These are phyloP conservation scores for Apodemia duryi DNA, from an alignment of 2,888 invertebrate species.

Conservation along the genomic window DNA sequence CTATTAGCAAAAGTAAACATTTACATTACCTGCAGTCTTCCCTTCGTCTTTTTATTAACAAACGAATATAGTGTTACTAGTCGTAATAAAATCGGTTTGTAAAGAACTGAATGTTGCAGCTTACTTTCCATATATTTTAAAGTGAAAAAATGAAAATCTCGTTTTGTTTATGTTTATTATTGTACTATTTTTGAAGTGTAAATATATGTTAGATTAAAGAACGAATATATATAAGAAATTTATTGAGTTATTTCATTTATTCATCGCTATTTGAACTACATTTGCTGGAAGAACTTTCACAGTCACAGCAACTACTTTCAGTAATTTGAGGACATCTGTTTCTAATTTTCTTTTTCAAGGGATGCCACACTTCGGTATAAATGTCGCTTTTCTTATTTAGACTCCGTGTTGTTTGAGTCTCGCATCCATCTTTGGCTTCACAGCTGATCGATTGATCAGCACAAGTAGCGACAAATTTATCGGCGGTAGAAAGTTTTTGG, in stretches of 20 bases:
- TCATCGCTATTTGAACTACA: slow-evolving; percentile 27
- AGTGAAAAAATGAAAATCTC: slow-evolving; percentile 56
- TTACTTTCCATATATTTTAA: slow-evolving; percentile 38
- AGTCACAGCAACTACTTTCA: slow-evolving; percentile 14
- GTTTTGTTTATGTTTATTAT: slow-evolving; percentile 67
- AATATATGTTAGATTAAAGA: slow-evolving; percentile 67
- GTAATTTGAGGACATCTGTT: not conserved
- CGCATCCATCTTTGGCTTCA: not conserved
- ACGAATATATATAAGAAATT: slow-evolving; percentile 76
- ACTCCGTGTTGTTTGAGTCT: not conserved
- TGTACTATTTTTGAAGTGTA: slow-evolving; percentile 62
- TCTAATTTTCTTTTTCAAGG: not conserved
- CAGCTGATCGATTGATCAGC: not conserved
- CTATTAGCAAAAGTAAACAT: slow-evolving; percentile 27
- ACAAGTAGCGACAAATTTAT: not conserved
- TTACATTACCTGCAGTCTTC: slow-evolving; percentile 47
- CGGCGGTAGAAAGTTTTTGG: not conserved
- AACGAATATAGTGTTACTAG: slow-evolving; percentile 13
- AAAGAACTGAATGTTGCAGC: slow-evolving; percentile 37
- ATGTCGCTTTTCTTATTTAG: not conserved
- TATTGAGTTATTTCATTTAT: slow-evolving; percentile 56
- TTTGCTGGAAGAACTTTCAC: slow-evolving; percentile 22
- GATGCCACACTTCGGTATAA: not conserved
- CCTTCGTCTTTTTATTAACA: slow-evolving; percentile 35
- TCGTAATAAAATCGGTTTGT: slow-evolving; percentile 2